Base-by-base conservation (phyloP, 2,113 vertebrate genomes). In the Salvator merianae region DNA sequence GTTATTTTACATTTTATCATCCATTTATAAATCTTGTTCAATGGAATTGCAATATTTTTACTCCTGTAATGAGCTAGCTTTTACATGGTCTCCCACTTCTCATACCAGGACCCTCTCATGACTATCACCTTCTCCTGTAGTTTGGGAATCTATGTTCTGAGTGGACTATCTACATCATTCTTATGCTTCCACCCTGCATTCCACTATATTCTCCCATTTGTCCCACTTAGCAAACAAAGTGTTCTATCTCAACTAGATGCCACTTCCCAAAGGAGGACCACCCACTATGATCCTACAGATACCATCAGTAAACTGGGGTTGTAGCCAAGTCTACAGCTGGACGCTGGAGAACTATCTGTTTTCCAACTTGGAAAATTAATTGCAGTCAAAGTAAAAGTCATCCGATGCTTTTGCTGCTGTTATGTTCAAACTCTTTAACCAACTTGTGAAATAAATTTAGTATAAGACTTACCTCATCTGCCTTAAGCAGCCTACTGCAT, bases 401-500 rank as follows among this genome's bases (percentile, higher is more conserved):
- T 24, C 16, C 38, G 20, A 24, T 28, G 50, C 50, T 76, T 63
- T 83, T 77, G 38, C 76, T 83, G 30, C 13, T 53, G 62, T 18
- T 69, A 7, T 34, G n/a, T 63, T 47, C 65, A 32, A 40, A 79
- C n/a, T 63, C 12, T 73, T 72, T 34, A 62, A 38, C 28, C 30
- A 83, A 34, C 8, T 30, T 30, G 28, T 77, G 40, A 75, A 76
- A 73, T 63, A 65, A 14, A 30, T 65, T 83, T 16, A 20, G 5
- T 40, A 82, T 0, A 76, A 14, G 30, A 93, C 94, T 89, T 93
- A 99, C 99, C 98, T 99, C 98, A 99, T 99, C 63, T 97, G 96
- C 65, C 85, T 95, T 78, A 99, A 95, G 88, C 99, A 99, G 40
- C 93, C 1, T 88, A 99, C 97, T 43, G 99, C 98, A 50, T 98